phyloP scores from a whole-genome alignment of 23 tunicate genomes.

The Phallusia fumigata region DNA sequence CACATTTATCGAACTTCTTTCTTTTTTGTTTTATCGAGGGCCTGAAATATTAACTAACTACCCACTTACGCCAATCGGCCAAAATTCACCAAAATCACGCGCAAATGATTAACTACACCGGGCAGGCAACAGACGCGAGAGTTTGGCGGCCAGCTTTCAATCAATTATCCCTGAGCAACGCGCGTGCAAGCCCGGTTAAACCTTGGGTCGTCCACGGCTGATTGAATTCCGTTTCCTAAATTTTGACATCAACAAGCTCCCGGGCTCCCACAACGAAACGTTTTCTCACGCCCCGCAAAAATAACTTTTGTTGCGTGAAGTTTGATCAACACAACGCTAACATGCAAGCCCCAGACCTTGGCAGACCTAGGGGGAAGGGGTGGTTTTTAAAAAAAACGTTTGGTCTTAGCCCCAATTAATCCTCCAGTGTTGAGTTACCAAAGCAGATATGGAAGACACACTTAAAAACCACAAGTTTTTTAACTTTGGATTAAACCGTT shows the following conservation, averaged over 20 bases:
- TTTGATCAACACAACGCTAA: background rate
- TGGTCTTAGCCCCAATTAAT: no score
- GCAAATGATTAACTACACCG: background rate
- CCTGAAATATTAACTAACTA: no score
- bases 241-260: background rate
- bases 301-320: background rate
- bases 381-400: no score
- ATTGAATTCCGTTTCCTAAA: slow-evolving; percentile 23
- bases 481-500: no score
- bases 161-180: background rate
- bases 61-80: no score
- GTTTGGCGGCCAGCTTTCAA: background rate
- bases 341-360: background rate
- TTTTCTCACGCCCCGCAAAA: background rate
- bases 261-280: background rate
- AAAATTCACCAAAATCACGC: no score
- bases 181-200: background rate
- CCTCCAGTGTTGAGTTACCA: no score
- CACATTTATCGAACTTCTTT: no score
- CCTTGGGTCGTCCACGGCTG: slow-evolving; percentile 12
- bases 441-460: no score
- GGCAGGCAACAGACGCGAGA: background rate
- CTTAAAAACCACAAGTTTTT: no score
- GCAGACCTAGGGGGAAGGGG: no score
- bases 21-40: no score